These are phyloP conservation scores for Drosophila baimaii DNA, from an alignment of 1,140 invertebrate genomes.

Conservation along the genomic window DNA sequence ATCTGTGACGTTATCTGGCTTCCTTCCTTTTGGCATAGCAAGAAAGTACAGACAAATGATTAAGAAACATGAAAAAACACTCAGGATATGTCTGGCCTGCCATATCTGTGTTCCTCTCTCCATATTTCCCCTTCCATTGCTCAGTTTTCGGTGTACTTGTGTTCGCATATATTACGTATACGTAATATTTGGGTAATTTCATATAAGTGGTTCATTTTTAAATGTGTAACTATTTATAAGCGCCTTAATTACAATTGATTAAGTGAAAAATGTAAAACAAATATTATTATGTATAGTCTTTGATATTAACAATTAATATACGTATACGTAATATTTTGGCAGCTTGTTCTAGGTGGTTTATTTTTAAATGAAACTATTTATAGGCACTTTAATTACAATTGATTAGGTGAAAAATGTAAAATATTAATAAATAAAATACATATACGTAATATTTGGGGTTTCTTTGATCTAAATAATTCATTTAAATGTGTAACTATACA, in stretches of 20 bases:
- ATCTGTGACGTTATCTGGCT: constrained; percentile 49
- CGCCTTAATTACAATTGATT: too few species aligned
- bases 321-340: too few species aligned
- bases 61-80: constrained; percentile 72
- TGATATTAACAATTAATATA: not conserved
- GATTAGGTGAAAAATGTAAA: too few species aligned
- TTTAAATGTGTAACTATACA: not conserved
- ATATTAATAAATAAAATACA: too few species aligned
- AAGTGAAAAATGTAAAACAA: too few species aligned
- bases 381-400: too few species aligned
- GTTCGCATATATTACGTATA: not conserved
- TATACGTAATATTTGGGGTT: constrained; percentile 1
- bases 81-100: constrained; percentile 51
- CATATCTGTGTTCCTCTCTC: not conserved
- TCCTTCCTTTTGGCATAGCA: constrained; percentile 4
- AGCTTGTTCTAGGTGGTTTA: too few species aligned
- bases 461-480: not conserved
- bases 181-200: not conserved
- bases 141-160: not conserved
- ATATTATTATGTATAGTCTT: too few species aligned
- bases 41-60: constrained; percentile 46
- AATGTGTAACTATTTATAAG: too few species aligned
- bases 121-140: not conserved
- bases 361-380: too few species aligned
- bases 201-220: not conserved